Base-by-base conservation (phyloP, 2,797 vertebrate genomes). In the Gallirallus australis region DNA sequence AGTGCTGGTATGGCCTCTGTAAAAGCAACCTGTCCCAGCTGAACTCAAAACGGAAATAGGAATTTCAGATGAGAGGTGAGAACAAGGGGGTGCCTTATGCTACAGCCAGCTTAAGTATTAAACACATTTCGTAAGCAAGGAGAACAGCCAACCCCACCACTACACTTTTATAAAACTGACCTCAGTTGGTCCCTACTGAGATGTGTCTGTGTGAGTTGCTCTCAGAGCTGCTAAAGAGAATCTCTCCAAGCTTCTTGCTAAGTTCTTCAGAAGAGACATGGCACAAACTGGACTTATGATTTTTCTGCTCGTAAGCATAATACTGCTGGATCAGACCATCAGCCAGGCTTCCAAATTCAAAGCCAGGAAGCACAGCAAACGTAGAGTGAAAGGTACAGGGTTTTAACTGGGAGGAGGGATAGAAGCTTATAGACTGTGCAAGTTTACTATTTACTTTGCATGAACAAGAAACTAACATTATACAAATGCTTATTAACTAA, bases 31-130 rank as follows among this genome's bases (percentile, higher is more conserved):
- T 80, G 61, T 77, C 77, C 79, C 90, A 94, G 87, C 75, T 57
- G 59, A 92, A 87, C 92, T 79, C 66, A 23, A 57, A 83, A 45
- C 39, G 53, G 88, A 96, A 97, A 92, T 2, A 33, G 48, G 86
- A 93, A 61, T 65, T 95, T 89, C 82, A 82, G 86, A n/a, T 1
- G 72, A 79, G 73, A 48, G 12, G 9, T 6, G 56, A 96, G 97
- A 98, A 98, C 99, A 99, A 99, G 98, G 97, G 94, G 92, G 84
- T 94, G 96, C 98, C 98, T 99, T 98, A 97, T 99, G 97, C 96
- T 92, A 89, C 85, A 94, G 97, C 96, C 97, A 96, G 97, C 95
- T 92, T 31, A 77, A 92, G 95, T 94, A 97, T 95, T 97, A 97
- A 94, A 96, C 97, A 97, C 94, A 95, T 98, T 98, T 71, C 69